Conservation (phyloP, 2,888 invertebrate genomes). For the Celastrina argiolus region DNA sequence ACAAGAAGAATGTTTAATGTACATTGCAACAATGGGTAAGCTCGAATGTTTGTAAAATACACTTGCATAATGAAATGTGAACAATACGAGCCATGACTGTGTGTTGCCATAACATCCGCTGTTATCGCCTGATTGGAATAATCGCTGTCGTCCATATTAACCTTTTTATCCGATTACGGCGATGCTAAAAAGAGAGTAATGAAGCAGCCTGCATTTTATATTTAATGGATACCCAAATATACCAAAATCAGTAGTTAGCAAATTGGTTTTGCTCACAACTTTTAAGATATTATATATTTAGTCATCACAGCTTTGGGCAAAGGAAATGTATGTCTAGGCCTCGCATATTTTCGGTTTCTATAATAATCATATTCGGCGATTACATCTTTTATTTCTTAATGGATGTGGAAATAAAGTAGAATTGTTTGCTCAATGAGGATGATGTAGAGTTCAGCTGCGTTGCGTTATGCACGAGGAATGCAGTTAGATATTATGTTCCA, state of each 20-base stretch:
- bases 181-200: background rate
- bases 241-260: background rate
- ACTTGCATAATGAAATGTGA: slow-evolving; percentile 61
- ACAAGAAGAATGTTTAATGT: slow-evolving; percentile 30
- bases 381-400: background rate
- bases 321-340: background rate
- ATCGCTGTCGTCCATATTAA: background rate
- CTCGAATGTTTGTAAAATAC: slow-evolving; percentile 65
- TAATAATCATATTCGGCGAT: background rate
- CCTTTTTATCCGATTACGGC: background rate
- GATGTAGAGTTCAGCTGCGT: slow-evolving; percentile 7
- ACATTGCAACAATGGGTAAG: slow-evolving; percentile 57
- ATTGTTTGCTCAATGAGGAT: background rate
- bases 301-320: background rate
- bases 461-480: background rate
- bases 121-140: slow-evolving; percentile 39
- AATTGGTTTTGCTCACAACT: background rate
- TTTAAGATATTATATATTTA: background rate
- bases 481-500: background rate
- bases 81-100: slow-evolving; percentile 58
- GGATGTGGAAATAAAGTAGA: background rate
- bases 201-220: background rate
- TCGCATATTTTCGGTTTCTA: background rate
- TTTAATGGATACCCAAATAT: background rate
- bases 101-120: slow-evolving; percentile 66